Base-by-base conservation (phyloP, 2,888 invertebrate species). In the Pinctada fucata region DNA sequence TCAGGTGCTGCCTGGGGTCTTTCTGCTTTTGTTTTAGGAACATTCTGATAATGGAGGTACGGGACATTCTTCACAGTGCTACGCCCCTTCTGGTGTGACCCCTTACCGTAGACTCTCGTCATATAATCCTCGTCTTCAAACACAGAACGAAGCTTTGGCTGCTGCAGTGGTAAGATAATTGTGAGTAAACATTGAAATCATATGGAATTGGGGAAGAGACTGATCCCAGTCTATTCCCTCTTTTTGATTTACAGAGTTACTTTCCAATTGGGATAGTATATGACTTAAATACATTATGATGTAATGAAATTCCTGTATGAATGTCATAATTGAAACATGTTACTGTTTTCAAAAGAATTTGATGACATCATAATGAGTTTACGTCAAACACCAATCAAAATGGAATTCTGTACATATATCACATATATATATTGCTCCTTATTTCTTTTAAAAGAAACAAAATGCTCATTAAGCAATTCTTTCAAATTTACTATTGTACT, bases 81-180 rank as follows among this genome's bases (percentile, higher is more conserved):
- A 45, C 91, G 82, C n/a, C 87, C 85, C 67, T 87, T 86, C 83
- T 90, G 90, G 83, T 90, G 90, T 5, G 85, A 80, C 10, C 89
- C 88, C 75, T 90, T 91, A 49, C 91, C 91, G 80, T 90, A 91
- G 4, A 90, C 87, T 75, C 85, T 81, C 0, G 88, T 87, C 85
- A 90, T 85, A 58, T 84, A 85, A 3, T 83, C 85, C 72, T 90
- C 90, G 77, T 85, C 84, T 69, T 83, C 86, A 82, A 84, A 83
- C 74, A 82, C 77, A 49, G 82, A 81, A 69, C 77, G 82, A 50
- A 52, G 76, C 52, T 74, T 78, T 79, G 78, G 73, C 80, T 82
- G 79, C 16, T 74, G 65, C 10, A 71, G 31, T 69, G 51, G 4
- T 31, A 5, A 63, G 64, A 47, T 0, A 71, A 71, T 8, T 31